These are phyloP conservation scores for Tortricodes alternella DNA, from an alignment of 2,888 invertebrate genomes.

Conservation along the genomic window DNA sequence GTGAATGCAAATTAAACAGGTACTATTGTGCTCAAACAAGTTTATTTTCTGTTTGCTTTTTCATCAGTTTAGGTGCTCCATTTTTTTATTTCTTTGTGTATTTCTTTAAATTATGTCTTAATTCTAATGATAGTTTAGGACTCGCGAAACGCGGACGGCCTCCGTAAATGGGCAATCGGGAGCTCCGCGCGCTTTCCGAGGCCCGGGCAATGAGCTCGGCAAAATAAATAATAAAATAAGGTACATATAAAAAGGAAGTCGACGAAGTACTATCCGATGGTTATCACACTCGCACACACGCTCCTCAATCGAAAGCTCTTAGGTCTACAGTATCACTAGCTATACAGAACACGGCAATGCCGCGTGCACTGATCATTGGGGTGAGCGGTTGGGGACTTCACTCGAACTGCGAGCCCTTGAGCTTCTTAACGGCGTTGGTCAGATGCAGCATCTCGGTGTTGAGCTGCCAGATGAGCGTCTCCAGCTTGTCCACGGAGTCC, in stretches of 20 bases:
- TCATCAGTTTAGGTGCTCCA: conserved; percentile 79
- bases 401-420: conserved; percentile 86
- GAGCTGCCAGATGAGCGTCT: conserved; percentile 91
- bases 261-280: conserved; percentile 76
- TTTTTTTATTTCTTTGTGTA: conserved; percentile 72
- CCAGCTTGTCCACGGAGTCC: conserved; percentile 95
- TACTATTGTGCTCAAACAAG: conserved; percentile 73
- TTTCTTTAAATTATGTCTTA: conserved; percentile 78
- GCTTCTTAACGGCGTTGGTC: conserved; percentile 93
- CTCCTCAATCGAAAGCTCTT: conserved; percentile 74
- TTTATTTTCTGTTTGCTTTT: conserved; percentile 78
- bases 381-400: conserved; percentile 63
- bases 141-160: conserved; percentile 61
- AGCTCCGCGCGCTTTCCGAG: conserved; percentile 61
- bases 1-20: conserved; percentile 55
- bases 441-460: conserved; percentile 94
- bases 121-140: conserved; percentile 74
- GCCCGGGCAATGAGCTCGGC: conserved; percentile 80
- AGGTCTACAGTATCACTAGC: conserved; percentile 80
- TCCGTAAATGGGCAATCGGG: conserved; percentile 80
- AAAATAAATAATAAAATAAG: conserved; percentile 80
- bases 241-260: conserved; percentile 70
- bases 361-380: conserved; percentile 71
- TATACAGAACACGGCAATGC: conserved; percentile 75
- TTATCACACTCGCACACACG: conserved; percentile 69